A percentile compares a stretch with the other conserved stretches of the same genome.
Evolutionary conservation across 2,888 invertebrate genomes (phyloP).

Genomic region (Hirudinaria manillensis): DNA sequence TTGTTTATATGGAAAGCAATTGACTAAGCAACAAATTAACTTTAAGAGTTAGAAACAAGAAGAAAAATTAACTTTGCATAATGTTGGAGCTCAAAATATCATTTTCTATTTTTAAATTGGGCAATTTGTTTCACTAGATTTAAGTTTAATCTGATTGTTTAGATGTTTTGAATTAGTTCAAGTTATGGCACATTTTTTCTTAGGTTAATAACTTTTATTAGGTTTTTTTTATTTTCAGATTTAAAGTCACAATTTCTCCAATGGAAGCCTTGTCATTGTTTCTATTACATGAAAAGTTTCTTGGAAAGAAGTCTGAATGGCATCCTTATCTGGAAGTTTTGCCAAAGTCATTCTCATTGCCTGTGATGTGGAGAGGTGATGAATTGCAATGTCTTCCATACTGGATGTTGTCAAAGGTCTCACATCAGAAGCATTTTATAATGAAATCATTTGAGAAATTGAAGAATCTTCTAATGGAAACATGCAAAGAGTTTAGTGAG

Average conservation of each 20-base stretch:
- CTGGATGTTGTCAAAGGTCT: conserved; percentile 36
- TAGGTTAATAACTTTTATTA: not conserved
- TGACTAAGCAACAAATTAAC: too few relatives aligned
- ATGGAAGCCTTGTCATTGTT: conserved; percentile 69
- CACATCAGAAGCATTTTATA: conserved; percentile 31
- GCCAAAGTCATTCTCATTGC: conserved; percentile 55
- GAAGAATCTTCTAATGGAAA: conserved; percentile 18
- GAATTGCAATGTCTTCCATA: conserved; percentile 44
- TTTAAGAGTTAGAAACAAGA: too few relatives aligned
- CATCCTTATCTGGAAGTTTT: conserved; percentile 46
- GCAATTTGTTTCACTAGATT: too few relatives aligned
- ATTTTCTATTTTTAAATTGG: too few relatives aligned
- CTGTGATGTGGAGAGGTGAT: conserved; percentile 43
- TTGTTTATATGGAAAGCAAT: too few relatives aligned
- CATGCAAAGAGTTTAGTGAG: not conserved
- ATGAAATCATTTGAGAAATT: conserved; percentile 29
- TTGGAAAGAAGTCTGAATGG: conserved; percentile 49
- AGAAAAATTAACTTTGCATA: too few relatives aligned
- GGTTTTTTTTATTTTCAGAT: conserved; percentile 21
- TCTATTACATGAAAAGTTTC: conserved; percentile 65
- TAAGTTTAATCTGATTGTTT: too few relatives aligned
- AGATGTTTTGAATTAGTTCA: too few relatives aligned
- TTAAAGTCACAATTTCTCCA: conserved; percentile 55
- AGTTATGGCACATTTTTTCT: not conserved
- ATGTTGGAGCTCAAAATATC: too few relatives aligned